phyloP scores from a whole-genome alignment of 2,113 vertebrate genomes.

The Plotosus lineatus region DNA sequence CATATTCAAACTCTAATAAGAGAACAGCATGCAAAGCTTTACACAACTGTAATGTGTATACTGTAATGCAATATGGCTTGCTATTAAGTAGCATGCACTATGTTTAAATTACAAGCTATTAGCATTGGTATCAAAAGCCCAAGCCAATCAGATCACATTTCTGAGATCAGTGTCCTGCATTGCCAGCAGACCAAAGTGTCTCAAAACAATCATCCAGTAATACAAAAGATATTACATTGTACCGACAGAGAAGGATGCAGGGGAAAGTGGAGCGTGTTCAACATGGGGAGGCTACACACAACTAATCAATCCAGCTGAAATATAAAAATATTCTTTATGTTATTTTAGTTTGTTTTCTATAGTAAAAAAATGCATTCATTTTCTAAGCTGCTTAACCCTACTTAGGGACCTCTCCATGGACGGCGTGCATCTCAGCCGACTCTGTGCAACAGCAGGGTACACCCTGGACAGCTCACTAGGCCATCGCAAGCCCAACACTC shows the following conservation, averaged over 20 bases:
- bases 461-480: too few species aligned
- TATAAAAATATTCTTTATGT: neutral
- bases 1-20: neutral
- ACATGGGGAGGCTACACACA: neutral
- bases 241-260: neutral
- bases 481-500: too few species aligned
- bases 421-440: too few species aligned
- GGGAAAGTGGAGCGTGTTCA: neutral
- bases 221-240: too few species aligned
- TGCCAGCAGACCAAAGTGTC: neutral
- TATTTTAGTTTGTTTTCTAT: too few species aligned
- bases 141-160: slow-evolving; percentile 32
- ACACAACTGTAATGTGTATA: neutral
- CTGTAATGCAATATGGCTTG: neutral
- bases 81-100: neutral
- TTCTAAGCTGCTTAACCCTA: too few species aligned
- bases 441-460: too few species aligned
- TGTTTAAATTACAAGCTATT: slow-evolving; percentile 17
- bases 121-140: neutral
- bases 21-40: neutral
- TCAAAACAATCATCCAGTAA: slow-evolving; percentile 16
- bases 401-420: too few species aligned
- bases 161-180: neutral
- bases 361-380: too few species aligned
- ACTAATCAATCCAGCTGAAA: neutral